Evolutionary conservation across 2,888 invertebrate species (phyloP).

Genomic region (Anoncus sp.): DNA sequence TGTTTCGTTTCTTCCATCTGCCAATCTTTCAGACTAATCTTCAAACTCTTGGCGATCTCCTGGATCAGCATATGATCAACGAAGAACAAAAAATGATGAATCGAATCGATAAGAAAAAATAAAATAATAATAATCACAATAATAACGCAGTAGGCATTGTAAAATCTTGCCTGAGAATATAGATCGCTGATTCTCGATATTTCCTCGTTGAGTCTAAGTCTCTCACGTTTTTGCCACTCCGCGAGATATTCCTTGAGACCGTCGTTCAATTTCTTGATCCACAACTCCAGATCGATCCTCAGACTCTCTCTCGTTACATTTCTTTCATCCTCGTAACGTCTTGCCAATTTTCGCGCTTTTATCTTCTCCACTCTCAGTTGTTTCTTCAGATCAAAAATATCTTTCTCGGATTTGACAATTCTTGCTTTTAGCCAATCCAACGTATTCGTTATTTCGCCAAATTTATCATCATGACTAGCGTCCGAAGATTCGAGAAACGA

Average conservation of each 20-base stretch:
- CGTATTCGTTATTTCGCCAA: slow-evolving; percentile 52
- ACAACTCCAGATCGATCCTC: slow-evolving; percentile 55
- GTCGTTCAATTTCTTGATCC: slow-evolving; percentile 59
- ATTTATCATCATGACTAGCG: slow-evolving; percentile 23
- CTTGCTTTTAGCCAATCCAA: slow-evolving; percentile 64
- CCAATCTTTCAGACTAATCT: slow-evolving; percentile 62
- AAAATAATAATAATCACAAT: background rate
- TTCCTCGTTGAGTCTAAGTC: slow-evolving; percentile 62
- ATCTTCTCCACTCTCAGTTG: slow-evolving; percentile 59
- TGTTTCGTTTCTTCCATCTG: slow-evolving; percentile 62
- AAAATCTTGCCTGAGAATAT: slow-evolving; percentile 61
- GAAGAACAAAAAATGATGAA: too few species aligned
- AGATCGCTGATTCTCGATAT: slow-evolving; percentile 61
- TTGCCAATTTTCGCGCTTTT: slow-evolving; percentile 40
- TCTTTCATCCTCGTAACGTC: slow-evolving; percentile 60
- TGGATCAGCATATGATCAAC: too few species aligned
- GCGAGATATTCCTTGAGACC: slow-evolving; percentile 54
- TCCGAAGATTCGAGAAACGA: slow-evolving; percentile 20
- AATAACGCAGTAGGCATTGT: background rate
- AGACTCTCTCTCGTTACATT: slow-evolving; percentile 49
- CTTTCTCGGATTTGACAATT: slow-evolving; percentile 61
- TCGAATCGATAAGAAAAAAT: background rate
- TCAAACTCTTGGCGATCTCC: slow-evolving; percentile 63
- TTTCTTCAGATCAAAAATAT: slow-evolving; percentile 64
- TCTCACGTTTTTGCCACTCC: slow-evolving; percentile 61